Evolutionary conservation across 2,888 invertebrate species (phyloP).

Genomic region (Malacosoma neustria): DNA sequence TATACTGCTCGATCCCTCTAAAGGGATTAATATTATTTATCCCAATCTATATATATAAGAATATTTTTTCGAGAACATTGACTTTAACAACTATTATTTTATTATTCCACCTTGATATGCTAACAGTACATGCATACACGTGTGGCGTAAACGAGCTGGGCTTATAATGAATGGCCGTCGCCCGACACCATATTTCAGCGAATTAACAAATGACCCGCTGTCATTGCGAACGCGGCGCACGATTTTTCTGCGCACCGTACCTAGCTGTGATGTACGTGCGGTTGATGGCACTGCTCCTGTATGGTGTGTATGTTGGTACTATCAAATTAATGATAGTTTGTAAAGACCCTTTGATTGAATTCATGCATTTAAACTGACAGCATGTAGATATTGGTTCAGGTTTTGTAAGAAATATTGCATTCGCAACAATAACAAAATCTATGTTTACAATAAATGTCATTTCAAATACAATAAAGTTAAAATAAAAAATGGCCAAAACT

Average conservation of each 20-base stretch:
- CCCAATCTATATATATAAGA: no score
- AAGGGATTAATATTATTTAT: no score
- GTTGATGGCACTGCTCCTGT: constrained; percentile 33
- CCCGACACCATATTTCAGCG: constrained; percentile 68
- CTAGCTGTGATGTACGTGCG: constrained; percentile 64
- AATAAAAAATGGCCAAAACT: no score
- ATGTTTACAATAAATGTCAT: no score
- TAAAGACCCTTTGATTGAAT: neutral
- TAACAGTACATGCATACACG: constrained; percentile 50
- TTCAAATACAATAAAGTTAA: no score
- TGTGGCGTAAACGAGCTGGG: constrained; percentile 67
- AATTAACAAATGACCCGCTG: constrained; percentile 72
- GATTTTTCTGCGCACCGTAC: constrained; percentile 71
- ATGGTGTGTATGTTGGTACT: constrained; percentile 20
- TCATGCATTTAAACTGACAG: constrained; percentile 7
- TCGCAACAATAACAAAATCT: no score
- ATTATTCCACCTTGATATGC: constrained; percentile 27
- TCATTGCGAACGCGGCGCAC: constrained; percentile 58
- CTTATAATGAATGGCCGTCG: constrained; percentile 71
- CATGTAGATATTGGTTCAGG: no score
- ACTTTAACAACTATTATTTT: no score
- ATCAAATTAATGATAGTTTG: constrained; percentile 28
- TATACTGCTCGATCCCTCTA: no score
- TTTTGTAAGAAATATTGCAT: no score
- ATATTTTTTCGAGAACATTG: no score